These are phyloP conservation scores for Vidua chalybeata DNA, from an alignment of 2,113 vertebrate species.

Conservation along the genomic window DNA sequence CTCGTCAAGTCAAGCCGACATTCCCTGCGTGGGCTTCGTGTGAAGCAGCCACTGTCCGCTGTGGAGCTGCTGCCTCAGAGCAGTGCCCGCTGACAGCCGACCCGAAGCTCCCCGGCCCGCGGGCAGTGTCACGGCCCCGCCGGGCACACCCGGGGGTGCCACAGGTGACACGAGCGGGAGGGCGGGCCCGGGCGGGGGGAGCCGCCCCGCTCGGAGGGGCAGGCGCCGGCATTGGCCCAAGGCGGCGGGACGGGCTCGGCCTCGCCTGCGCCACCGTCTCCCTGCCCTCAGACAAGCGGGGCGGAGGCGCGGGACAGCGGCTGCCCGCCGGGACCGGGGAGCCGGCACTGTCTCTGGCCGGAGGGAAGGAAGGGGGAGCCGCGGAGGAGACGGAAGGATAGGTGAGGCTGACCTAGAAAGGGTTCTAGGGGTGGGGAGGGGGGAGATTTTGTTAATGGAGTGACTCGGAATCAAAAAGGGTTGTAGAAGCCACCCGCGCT, in stretches of 20 bases:
- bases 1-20: background rate
- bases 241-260: background rate
- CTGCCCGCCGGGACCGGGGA: background rate
- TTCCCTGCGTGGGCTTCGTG: fast-evolving
- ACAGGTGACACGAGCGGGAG: background rate
- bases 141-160: background rate
- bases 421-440: fast-evolving
- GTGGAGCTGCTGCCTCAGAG: no score
- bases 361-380: background rate
- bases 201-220: background rate
- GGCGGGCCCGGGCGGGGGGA: background rate
- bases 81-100: background rate
- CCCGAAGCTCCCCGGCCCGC: fast-evolving
- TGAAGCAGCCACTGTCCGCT: fast-evolving
- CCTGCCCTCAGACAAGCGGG: background rate
- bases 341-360: background rate
- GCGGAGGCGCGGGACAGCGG: background rate
- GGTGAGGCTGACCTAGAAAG: background rate
- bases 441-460: background rate
- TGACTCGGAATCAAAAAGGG: background rate
- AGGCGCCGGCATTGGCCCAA: background rate
- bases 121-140: fast-evolving
- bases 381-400: background rate
- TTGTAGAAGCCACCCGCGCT: fast-evolving
- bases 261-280: background rate